phyloP scores from a whole-genome alignment of 2,888 invertebrate species.

The Cephus spinipes region DNA sequence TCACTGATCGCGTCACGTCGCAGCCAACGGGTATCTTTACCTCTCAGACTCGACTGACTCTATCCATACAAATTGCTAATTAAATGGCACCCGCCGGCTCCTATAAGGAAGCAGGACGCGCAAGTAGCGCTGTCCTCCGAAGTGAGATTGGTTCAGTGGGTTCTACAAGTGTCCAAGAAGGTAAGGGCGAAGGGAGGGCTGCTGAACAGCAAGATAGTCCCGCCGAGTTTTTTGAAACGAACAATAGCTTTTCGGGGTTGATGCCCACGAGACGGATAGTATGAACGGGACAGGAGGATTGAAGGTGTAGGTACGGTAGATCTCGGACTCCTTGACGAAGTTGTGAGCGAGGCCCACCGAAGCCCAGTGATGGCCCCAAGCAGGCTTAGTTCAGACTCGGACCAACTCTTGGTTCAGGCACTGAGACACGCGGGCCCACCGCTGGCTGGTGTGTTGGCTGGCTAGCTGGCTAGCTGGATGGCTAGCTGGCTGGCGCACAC shows the following conservation, averaged over 20 bases:
- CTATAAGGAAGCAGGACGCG: background rate
- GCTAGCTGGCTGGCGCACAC: slow-evolving; percentile 69
- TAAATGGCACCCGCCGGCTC: slow-evolving; percentile 21
- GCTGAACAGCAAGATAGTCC: background rate
- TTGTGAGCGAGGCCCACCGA: slow-evolving; percentile 35
- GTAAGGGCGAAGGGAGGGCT: background rate
- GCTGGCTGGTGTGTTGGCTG: slow-evolving; percentile 70
- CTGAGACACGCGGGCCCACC: slow-evolving; percentile 68
- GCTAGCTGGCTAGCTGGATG: slow-evolving; percentile 65
- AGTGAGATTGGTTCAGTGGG: background rate
- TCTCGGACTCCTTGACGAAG: slow-evolving; percentile 37
- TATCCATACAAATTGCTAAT: slow-evolving; percentile 38
- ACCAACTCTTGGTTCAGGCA: slow-evolving; percentile 35
- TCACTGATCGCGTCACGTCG: background rate
- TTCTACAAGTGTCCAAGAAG: background rate
- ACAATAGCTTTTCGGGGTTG: slow-evolving; percentile 24
- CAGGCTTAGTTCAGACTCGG: slow-evolving; percentile 38
- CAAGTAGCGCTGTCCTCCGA: background rate
- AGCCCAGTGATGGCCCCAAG: slow-evolving; percentile 23
- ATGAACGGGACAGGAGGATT: slow-evolving; percentile 11
- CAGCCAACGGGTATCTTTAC: background rate
- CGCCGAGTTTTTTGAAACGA: background rate
- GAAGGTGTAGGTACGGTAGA: slow-evolving; percentile 7
- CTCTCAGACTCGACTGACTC: slow-evolving; percentile 9
- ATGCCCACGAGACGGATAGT: slow-evolving; percentile 37